Evolutionary conservation across 2,113 vertebrate species (phyloP).

Genomic region (Grallaria varia): DNA sequence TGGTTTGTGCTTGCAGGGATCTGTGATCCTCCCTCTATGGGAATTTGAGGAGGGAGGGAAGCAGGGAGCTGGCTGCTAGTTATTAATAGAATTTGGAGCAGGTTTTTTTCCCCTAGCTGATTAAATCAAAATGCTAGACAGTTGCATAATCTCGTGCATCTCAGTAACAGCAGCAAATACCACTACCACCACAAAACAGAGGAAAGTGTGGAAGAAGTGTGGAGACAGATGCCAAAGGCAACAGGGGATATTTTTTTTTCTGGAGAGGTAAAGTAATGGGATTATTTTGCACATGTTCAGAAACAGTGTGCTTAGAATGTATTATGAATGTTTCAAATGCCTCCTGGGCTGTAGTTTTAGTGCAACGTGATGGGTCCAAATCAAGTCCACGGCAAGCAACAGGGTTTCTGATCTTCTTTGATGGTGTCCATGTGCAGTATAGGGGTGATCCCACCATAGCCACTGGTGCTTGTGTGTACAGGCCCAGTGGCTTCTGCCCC

Average conservation of each 20-base stretch:
- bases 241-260: not conserved
- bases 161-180: conserved; percentile 1
- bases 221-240: not conserved
- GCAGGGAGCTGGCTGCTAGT: not conserved
- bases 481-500: not conserved
- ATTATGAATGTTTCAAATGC: not conserved
- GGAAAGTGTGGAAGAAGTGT: not conserved
- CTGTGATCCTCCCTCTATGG: conserved; percentile 19
- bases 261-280: not conserved
- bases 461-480: not conserved
- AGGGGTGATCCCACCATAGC: not conserved
- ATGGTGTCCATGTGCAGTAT: not conserved
- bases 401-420: not conserved
- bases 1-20: conserved; percentile 25
- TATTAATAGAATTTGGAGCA: conserved; percentile 54
- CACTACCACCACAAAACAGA: not conserved
- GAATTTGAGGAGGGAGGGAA: not conserved
- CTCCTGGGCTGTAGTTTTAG: not conserved
- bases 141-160: conserved; percentile 32
- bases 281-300: not conserved
- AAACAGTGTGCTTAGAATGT: not conserved
- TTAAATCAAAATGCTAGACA: conserved; percentile 57
- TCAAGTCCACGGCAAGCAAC: not conserved
- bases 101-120: not conserved
- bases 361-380: not conserved